phyloP scores from a whole-genome alignment of 1,140 invertebrate species.

The Parasteatoda tepidariorum region DNA sequence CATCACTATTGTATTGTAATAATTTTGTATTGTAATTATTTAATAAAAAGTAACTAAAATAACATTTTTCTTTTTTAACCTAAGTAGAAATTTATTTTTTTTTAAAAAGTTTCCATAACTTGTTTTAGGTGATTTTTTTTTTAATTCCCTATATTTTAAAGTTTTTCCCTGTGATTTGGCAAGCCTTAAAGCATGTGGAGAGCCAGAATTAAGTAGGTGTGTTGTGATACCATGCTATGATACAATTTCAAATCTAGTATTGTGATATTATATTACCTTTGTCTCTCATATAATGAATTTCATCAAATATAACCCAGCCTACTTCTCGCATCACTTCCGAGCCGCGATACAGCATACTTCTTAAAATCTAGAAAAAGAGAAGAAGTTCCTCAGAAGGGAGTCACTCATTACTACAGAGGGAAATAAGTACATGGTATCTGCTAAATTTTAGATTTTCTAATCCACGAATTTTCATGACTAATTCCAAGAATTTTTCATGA shows the following conservation, averaged over 20 bases:
- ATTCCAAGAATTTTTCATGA: not conserved
- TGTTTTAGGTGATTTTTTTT: too few relatives aligned
- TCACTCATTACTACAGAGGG: too few relatives aligned
- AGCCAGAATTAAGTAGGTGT: not conserved
- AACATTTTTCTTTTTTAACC: too few relatives aligned
- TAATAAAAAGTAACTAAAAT: too few relatives aligned
- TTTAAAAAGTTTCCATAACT: too few relatives aligned
- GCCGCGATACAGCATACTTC: slow-evolving; percentile 98
- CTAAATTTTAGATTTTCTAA: not conserved
- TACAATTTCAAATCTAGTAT: too few relatives aligned
- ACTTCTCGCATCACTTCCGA: slow-evolving; percentile 98
- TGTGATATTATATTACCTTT: slow-evolving; percentile 78
- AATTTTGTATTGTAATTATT: too few relatives aligned
- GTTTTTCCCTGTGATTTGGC: not conserved
- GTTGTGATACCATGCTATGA: too few relatives aligned
- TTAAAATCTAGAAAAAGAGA: slow-evolving; percentile 79
- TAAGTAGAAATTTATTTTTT: too few relatives aligned
- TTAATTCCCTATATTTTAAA: too few relatives aligned
- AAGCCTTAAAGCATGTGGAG: not conserved
- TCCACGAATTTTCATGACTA: not conserved
- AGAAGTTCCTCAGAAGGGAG: not conserved
- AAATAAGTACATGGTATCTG: too few relatives aligned
- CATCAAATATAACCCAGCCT: slow-evolving; percentile 99
- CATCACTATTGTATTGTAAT: too few relatives aligned
- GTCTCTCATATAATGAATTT: slow-evolving; percentile 99